Conservation (phyloP, 2,113 vertebrate species). For the Columba livia region DNA sequence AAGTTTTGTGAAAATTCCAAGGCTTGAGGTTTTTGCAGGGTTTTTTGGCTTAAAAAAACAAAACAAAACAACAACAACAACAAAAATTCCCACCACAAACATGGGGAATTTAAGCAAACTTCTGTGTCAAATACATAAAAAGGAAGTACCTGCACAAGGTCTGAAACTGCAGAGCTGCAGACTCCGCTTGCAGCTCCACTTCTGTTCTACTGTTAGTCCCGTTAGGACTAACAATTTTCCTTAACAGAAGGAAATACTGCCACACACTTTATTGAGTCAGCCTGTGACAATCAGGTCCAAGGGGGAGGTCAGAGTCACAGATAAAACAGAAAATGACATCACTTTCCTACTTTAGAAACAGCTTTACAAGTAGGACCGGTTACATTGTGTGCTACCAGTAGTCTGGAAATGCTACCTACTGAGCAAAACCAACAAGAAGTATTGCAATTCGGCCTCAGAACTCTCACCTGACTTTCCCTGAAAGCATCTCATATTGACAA, state of each 20-base stretch:
- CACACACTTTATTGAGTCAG: background rate
- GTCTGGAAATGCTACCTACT: background rate
- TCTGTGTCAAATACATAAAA: background rate
- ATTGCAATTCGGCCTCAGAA: background rate
- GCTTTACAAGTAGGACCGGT: background rate
- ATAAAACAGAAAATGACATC: background rate
- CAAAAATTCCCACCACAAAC: background rate
- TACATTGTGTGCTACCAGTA: background rate
- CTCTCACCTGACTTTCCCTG: background rate
- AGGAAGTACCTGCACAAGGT: background rate
- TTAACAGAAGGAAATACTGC: background rate
- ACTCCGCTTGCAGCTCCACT: background rate
- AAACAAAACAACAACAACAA: background rate
- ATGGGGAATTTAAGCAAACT: background rate
- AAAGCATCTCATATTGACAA: background rate
- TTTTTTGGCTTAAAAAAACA: background rate
- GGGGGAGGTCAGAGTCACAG: background rate
- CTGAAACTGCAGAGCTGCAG: background rate
- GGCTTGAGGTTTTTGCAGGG: background rate
- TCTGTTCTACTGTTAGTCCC: background rate
- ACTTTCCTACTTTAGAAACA: background rate
- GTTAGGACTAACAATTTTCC: background rate
- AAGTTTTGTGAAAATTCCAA: background rate
- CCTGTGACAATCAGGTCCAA: background rate
- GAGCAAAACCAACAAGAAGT: background rate